These are phyloP conservation scores for Silurus glanis DNA, from an alignment of 2,113 vertebrate genomes.

Conservation along the genomic window DNA sequence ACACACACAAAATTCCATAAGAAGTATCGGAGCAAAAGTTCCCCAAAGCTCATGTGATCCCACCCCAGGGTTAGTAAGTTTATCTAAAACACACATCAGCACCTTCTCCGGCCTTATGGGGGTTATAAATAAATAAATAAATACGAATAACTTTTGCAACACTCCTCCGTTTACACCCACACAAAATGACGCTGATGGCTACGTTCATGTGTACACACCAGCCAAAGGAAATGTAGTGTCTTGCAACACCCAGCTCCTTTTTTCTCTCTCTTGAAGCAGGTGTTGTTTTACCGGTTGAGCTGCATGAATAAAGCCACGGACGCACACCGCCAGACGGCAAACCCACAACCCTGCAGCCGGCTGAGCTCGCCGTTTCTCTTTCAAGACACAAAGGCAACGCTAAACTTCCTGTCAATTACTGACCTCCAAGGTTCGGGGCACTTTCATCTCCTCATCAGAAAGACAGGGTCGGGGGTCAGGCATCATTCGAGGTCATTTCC, in stretches of 20 bases:
- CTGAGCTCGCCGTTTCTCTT: constrained; percentile 60
- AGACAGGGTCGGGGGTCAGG: constrained; percentile 83
- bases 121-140: constrained; percentile 46
- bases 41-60: constrained; percentile 24
- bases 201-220: constrained; percentile 44
- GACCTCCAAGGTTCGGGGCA: constrained; percentile 65
- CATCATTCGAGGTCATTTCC: constrained; percentile 85
- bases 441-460: constrained; percentile 81
- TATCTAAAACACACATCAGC: constrained; percentile 36
- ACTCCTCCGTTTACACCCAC: constrained; percentile 5
- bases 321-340: constrained; percentile 64
- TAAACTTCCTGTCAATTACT: constrained; percentile 82
- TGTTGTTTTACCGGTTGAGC: constrained; percentile 59
- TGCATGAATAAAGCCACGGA: constrained; percentile 66
- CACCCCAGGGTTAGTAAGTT: constrained; percentile 14
- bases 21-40: constrained; percentile 34
- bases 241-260: constrained; percentile 13
- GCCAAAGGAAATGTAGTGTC: constrained; percentile 44
- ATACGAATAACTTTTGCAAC: constrained; percentile 21
- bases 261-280: constrained; percentile 30
- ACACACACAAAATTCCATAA: not conserved
- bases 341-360: constrained; percentile 75
- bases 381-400: constrained; percentile 62
- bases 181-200: not conserved
- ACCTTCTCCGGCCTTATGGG: constrained; percentile 16